Evolutionary conservation across 1,140 invertebrate species (phyloP), one percentile per base, ranked within the genome.

Genomic region (Drosophila arawakana): DNA sequence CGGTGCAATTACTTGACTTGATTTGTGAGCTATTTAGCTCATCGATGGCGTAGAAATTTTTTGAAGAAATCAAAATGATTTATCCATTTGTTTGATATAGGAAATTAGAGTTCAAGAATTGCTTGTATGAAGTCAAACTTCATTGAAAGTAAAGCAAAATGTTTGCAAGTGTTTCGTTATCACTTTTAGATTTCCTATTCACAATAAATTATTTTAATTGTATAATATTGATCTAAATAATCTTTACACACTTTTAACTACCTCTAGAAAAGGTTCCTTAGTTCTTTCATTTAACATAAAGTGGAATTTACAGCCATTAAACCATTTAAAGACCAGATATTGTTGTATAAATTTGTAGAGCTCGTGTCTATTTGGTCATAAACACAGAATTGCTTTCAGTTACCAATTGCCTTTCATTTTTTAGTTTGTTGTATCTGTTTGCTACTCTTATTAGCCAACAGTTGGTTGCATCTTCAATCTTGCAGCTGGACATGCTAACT

Each of bases 401-500:
- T 54, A 18, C 4, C 11, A n/a, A 43, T 43, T 43, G 6, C 7
- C 41, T 11, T 52, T 10, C 25, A 30, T 30, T 41, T 39, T 30
- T 18, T 41, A 2, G 41, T 1, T 10, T 44, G 2, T 6, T 43
- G 8, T 15, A 43, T 52, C 21, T n/a, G 7, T 7, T 13, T 10
- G 9, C 13, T 21, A 21, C n/a, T 34, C 7, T 35, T 35, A 13
- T n/a, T 46, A 46, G 46, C 8, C 47, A 69, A 9, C 39, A 49
- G 44, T 61, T 61, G 58, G 25, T 49, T 15, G 50, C 25, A 13
- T 55, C 35, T 34, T 13, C 55, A 54, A 68, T 46, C 49, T 54
- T 49, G 49, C 59, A 61, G 43, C 58, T 78, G 52, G 63, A 65
- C 66, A 72, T 69, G 80, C 73, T 83, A 88, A 88, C 88, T 73